Base-by-base conservation (phyloP, 2,888 invertebrate species). In the Pinctada fucata region DNA sequence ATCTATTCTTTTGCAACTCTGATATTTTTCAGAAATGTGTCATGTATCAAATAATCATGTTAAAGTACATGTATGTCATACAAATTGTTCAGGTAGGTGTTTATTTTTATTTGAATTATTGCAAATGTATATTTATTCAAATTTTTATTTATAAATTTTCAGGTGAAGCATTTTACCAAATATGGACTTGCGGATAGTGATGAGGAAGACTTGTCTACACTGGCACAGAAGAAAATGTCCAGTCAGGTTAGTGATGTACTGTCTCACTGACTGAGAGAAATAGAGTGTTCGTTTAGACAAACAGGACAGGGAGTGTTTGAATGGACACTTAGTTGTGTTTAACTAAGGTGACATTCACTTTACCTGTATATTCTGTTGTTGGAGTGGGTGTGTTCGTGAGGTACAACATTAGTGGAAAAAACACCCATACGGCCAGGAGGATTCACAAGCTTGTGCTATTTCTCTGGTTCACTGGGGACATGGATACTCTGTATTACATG, bases 161-260 rank as follows among this genome's bases (percentile, higher is more conserved):
- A 95, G 95, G 97, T 97, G 69, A 96, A 97, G 78, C 98, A 98
- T 93, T 98, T 98, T 93, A 97, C 98, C 16, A 98, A 97, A 90
- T 99, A 98, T 91, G 97, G 97, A 0, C 93, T 97, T n/a, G 97
- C 96, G 8, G 98, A 98, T 84, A 96, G 97, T 0, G 97, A 97
- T 82, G 98, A 98, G 79, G 90, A 90, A 13, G 96, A 96, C 3
- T 79, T 87, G 6, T 82, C 88, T 10, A 86, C 88, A 74, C 83
- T 87, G 73, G 88, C 86, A 10, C 85, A 89, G 69, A 82, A 87
- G 76, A 87, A 88, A 69, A 85, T 87, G 72, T 77, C 85, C 67
- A 78, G 82, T 13, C 87, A 89, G 87, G 90, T 88, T 78, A 86
- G 85, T 87, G 52, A 58, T 48, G 16, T 3, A n/a, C 16, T 13